Base-by-base conservation (phyloP, 2,888 invertebrate species). In the Calameuta pallipes region DNA sequence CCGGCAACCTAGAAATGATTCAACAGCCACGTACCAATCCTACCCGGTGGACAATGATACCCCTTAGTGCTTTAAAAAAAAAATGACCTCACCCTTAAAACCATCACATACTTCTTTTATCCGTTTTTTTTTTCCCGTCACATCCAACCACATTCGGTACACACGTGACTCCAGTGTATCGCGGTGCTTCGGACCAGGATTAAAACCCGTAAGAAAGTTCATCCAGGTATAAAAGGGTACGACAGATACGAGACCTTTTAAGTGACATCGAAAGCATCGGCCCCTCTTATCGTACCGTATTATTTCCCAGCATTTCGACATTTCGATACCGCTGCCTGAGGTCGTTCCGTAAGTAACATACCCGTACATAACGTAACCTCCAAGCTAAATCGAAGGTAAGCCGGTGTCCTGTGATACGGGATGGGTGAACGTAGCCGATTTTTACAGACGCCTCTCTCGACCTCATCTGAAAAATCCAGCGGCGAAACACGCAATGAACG, bases 361-460 rank as follows among this genome's bases (percentile, higher is more conserved):
- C 4, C 13, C 4, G 37, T 15, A 9, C 41, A 0, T 56, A 56
- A 2, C 23, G 41, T 2, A 23, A 9, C 41, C 41, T 56, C 41
- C 4, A 23, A 56, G 23, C 23, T 56, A 56, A 56, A 23, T 23
- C 23, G 41, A 56, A 56, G 41, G 23, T 23, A 56, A 56, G 41
- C 41, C 41, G 23, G 41, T 23, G 41, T 9, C 41, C 41, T 1
- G 23, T 23, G 23, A 4, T 56, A 23, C 41, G 15, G 41, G 6
- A 56, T 56, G 41, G 41, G 9, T 41, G 41, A 41, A 41, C 41
- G 41, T 56, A 56, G 15, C 4, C 41, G 23, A 74, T 74, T 74
- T 74, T 74, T 74, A 23, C 74, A 74, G 74, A 74, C 74, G 37
- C 36, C 35, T n/a, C 33, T 30, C 30, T 74, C 33, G 11, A 12